These are phyloP conservation scores for Alethe castanea DNA, from an alignment of 2,113 vertebrate genomes.

Conservation along the genomic window DNA sequence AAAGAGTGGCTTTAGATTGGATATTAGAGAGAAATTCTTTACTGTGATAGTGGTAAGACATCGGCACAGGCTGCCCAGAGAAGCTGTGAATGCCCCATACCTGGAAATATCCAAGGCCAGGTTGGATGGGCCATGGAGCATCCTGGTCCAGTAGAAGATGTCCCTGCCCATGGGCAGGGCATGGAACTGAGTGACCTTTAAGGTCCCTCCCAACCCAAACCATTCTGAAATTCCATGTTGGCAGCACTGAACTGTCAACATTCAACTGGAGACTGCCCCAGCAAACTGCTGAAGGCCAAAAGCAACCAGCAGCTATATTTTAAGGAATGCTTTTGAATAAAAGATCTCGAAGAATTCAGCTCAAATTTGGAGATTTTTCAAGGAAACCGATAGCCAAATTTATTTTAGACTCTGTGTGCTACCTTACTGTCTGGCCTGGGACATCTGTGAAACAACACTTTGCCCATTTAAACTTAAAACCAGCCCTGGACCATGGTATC, in stretches of 20 bases:
- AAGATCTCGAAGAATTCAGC: not conserved
- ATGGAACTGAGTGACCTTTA: not conserved
- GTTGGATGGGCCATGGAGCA: not conserved
- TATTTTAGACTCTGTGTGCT: not conserved
- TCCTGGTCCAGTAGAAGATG: not conserved
- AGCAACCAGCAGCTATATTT: not conserved
- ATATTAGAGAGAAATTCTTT: not conserved
- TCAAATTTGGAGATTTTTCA: not conserved
- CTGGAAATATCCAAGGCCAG: not conserved
- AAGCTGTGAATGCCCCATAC: not conserved
- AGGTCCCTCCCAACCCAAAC: not conserved
- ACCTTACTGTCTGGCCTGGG: not conserved
- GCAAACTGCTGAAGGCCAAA: not conserved
- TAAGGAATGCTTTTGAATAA: not conserved
- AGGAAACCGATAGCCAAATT: not conserved
- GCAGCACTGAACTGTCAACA: fast-evolving
- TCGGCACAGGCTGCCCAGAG: no score
- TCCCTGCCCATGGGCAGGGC: no score
- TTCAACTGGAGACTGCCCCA: not conserved
- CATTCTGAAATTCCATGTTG: not conserved
- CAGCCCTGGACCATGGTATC: not conserved
- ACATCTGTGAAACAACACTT: not conserved
- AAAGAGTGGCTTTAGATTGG: fast-evolving
- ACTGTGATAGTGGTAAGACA: no score
- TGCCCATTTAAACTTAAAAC: not conserved